These are phyloP conservation scores for Phorcus lineatus DNA, from an alignment of 2,888 invertebrate genomes.

Conservation along the genomic window DNA sequence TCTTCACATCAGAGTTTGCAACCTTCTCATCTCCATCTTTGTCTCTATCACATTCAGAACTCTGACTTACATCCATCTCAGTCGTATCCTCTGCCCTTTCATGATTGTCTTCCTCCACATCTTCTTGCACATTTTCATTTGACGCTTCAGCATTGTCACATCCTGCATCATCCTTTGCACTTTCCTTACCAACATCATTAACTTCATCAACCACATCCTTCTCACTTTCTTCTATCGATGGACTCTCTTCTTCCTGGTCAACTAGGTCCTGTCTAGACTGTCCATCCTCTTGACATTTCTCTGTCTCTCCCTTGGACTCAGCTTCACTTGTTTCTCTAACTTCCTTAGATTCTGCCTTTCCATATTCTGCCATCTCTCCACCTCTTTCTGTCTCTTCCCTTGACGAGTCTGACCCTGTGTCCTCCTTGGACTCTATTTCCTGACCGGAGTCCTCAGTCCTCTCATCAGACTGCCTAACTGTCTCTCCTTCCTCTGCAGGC, in stretches of 20 bases:
- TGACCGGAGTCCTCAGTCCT: neutral
- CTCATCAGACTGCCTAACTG: neutral
- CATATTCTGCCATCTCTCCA: neutral
- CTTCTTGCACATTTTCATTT: neutral
- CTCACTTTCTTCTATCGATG: neutral
- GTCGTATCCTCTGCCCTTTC: neutral
- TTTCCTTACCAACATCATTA: neutral
- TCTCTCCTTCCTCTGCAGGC: neutral
- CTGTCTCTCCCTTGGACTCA: slow-evolving; percentile 25
- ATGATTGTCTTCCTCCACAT: neutral
- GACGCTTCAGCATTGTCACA: slow-evolving; percentile 22
- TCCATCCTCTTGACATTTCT: neutral
- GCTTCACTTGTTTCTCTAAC: neutral
- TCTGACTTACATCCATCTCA: neutral
- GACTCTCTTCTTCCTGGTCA: neutral
- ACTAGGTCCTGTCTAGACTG: slow-evolving; percentile 11
- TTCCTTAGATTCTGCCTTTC: neutral
- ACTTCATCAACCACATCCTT: slow-evolving; percentile 13
- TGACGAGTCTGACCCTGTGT: slow-evolving; percentile 16
- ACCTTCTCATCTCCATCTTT: neutral
- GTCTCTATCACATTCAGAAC: neutral
- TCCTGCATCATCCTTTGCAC: neutral
- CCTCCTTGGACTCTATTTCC: neutral
- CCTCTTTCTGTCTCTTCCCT: slow-evolving; percentile 18
- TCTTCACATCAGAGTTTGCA: neutral